Conservation (phyloP, 1,140 invertebrate genomes). For the Drosophila bocqueti region DNA sequence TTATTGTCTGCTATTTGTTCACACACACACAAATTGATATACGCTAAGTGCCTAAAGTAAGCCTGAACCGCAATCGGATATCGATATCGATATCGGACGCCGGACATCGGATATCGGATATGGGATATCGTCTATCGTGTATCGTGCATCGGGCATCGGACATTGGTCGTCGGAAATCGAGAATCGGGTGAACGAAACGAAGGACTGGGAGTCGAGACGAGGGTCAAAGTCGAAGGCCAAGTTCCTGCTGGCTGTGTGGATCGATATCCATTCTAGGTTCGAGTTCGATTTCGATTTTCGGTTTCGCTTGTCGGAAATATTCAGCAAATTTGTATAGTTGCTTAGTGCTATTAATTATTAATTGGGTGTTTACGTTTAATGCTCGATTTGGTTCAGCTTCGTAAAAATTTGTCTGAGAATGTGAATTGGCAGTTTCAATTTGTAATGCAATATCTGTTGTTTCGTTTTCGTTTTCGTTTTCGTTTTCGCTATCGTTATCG, state of each 20-base stretch:
- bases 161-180: conserved; percentile 32
- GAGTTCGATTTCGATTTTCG: conserved; percentile 32
- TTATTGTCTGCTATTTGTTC: conserved; percentile 84
- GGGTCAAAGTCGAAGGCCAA: conserved; percentile 30
- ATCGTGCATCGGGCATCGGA: conserved; percentile 1
- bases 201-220: conserved; percentile 18
- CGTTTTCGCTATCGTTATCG: not conserved
- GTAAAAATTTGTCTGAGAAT: conserved; percentile 71
- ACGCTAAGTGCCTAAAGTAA: conserved; percentile 55
- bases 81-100: conserved; percentile 15
- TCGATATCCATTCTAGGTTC: conserved; percentile 29
- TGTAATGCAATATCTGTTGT: conserved; percentile 43
- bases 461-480: not conserved
- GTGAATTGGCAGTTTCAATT: conserved; percentile 81
- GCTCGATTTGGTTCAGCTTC: conserved; percentile 34
- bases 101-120: not conserved
- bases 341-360: conserved; percentile 48
- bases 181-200: conserved; percentile 43
- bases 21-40: conserved; percentile 66
- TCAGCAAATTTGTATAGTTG: conserved; percentile 74
- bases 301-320: conserved; percentile 63
- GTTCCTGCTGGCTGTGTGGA: conserved; percentile 8
- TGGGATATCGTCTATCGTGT: not conserved
- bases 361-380: conserved; percentile 39
- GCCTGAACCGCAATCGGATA: conserved; percentile 27